These are phyloP conservation scores for Megaceryle maxima DNA, from an alignment of 2,113 vertebrate genomes.

Conservation along the genomic window DNA sequence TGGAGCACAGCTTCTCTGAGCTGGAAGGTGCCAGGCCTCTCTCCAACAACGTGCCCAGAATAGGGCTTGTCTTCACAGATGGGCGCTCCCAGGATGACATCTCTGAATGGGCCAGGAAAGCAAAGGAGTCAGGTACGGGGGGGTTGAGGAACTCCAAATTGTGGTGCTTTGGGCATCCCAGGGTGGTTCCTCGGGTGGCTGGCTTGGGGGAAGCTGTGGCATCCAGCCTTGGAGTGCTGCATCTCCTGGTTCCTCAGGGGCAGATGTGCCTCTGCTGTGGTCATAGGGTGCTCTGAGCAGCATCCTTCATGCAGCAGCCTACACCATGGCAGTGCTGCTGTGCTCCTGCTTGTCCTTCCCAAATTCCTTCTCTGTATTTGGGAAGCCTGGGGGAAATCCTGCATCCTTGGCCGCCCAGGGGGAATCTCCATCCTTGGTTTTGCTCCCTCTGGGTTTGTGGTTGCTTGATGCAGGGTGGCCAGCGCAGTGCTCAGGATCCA, in stretches of 20 bases:
- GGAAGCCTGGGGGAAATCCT: neutral
- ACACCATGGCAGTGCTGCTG: rapidly evolving
- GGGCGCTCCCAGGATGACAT: conserved; percentile 97
- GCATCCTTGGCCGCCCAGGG: neutral
- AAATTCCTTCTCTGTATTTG: neutral
- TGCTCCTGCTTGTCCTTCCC: neutral
- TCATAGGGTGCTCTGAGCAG: neutral
- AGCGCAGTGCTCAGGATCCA: rapidly evolving
- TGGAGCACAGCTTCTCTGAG: conserved; percentile 94
- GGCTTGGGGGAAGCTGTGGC: neutral
- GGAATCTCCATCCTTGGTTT: neutral
- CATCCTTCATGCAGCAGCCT: neutral
- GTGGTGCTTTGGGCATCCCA: neutral
- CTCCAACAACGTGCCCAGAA: conserved; percentile 82
- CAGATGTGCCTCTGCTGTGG: rapidly evolving
- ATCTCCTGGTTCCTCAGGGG: rapidly evolving
- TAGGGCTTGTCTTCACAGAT: conserved; percentile 94
- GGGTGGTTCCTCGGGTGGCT: neutral
- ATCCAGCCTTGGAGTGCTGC: neutral
- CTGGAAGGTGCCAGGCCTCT: conserved; percentile 80
- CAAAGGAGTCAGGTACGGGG: conserved; percentile 88
- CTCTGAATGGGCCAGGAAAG: conserved; percentile 88
- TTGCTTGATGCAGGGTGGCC: rapidly evolving
- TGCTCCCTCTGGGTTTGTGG: neutral
- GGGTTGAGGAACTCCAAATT: neutral